Evolutionary conservation across 2,888 invertebrate species (phyloP).

Genomic region (Latheticus oryzae): DNA sequence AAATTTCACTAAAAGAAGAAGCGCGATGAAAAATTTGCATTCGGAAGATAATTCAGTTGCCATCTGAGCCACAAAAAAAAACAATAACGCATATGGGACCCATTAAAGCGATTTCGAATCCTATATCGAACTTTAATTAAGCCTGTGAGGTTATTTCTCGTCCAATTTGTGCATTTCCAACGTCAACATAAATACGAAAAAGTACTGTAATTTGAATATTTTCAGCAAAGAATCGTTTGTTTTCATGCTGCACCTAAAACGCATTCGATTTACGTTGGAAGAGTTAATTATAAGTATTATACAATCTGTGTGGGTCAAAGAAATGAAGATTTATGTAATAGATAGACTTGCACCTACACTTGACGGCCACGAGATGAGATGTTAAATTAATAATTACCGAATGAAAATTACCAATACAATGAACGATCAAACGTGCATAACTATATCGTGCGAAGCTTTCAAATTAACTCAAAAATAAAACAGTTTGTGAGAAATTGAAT

Average conservation of each 20-base stretch:
- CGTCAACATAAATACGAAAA: not conserved
- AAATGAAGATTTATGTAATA: constrained; percentile 22
- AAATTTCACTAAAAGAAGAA: constrained; percentile 18
- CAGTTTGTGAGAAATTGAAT: too few relatives aligned
- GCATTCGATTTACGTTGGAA: constrained; percentile 7
- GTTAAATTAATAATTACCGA: constrained; percentile 28
- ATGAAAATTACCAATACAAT: constrained; percentile 22
- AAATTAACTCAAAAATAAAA: constrained; percentile 6
- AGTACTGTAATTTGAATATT: too few relatives aligned
- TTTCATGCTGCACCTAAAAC: constrained; percentile 2
- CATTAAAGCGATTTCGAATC: constrained; percentile 19
- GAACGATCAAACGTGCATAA: constrained; percentile 7
- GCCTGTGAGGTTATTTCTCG: constrained; percentile 1
- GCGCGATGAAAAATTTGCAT: not conserved
- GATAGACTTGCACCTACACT: constrained; percentile 29
- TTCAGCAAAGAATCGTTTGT: too few relatives aligned
- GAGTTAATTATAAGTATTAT: constrained; percentile 23
- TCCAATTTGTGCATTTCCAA: constrained; percentile 12
- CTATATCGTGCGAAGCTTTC: constrained; percentile 11
- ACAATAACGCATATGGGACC: constrained; percentile 13
- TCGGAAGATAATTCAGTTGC: too few relatives aligned
- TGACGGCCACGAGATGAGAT: constrained; percentile 14
- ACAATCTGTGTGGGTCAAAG: constrained; percentile 20
- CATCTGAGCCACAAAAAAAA: constrained; percentile 1
- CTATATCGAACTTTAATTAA: constrained; percentile 17